Conservation (phyloP, 2,113 vertebrate species). For the Athene noctua region DNA sequence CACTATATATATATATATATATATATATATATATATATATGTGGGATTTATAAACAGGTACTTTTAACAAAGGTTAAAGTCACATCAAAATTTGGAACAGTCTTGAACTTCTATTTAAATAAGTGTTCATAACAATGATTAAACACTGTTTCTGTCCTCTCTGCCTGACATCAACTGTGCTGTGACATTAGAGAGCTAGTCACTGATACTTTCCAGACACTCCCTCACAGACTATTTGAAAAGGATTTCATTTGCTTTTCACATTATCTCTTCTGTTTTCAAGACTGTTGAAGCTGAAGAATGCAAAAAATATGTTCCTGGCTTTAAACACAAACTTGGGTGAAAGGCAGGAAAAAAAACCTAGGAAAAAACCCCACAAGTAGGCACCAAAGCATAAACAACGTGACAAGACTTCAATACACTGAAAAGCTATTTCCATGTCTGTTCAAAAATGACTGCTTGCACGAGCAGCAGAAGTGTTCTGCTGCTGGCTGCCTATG, state of each 20-base stretch:
- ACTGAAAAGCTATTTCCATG: background rate
- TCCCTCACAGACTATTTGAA: background rate
- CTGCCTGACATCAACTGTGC: background rate
- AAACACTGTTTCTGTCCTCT: background rate
- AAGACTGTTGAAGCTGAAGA: background rate
- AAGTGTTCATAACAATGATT: background rate
- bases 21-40: background rate
- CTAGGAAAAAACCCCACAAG: background rate
- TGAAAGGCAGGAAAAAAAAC: background rate
- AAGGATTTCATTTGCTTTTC: background rate
- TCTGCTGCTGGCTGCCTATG: fast-evolving
- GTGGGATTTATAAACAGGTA: background rate
- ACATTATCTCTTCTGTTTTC: background rate
- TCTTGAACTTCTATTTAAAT: background rate
- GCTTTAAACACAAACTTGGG: background rate
- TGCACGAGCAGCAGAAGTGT: background rate
- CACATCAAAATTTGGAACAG: background rate
- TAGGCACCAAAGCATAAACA: background rate
- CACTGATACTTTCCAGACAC: background rate
- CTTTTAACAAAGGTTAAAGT: background rate
- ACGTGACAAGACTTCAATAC: background rate
- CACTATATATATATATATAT: background rate
- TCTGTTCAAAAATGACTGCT: background rate
- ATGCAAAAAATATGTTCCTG: background rate
- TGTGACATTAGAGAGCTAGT: background rate